Evolutionary conservation across 2,797 vertebrate genomes (phyloP).

Genomic region (Ispidina picta): DNA sequence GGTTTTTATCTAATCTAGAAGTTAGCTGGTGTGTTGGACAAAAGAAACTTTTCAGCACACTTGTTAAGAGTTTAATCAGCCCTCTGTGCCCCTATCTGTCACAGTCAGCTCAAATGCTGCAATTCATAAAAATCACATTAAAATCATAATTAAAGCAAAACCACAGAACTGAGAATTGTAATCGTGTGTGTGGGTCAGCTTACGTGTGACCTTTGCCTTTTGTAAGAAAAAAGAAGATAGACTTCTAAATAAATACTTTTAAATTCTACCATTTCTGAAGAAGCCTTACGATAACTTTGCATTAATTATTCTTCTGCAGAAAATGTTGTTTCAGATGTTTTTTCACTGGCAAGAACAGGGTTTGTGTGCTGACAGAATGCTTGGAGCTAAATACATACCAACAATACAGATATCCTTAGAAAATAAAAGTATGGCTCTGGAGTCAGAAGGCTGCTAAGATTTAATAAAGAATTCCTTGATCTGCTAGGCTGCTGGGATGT

Average conservation of each 20-base stretch:
- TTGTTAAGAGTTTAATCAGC: not conserved
- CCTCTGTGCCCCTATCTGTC: not conserved
- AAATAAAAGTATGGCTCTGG: not conserved
- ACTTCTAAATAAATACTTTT: no score
- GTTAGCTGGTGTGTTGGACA: slow-evolving; percentile 25
- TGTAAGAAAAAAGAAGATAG: not conserved
- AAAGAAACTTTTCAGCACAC: slow-evolving; percentile 51
- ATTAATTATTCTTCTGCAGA: slow-evolving; percentile 32
- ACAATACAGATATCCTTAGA: not conserved
- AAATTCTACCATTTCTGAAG: slow-evolving; percentile 11
- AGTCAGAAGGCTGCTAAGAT: not conserved
- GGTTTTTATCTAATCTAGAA: slow-evolving; percentile 64
- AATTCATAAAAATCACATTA: not conserved
- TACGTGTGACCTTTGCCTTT: not conserved
- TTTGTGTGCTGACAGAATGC: not conserved
- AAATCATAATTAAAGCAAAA: slow-evolving; percentile 30
- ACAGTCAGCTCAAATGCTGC: not conserved
- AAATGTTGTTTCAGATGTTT: not conserved
- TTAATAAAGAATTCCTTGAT: not conserved
- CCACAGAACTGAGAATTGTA: not conserved
- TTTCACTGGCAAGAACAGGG: not conserved
- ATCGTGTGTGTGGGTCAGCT: not conserved
- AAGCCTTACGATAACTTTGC: slow-evolving; percentile 18
- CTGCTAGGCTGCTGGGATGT: not conserved
- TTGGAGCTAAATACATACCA: not conserved